Conservation (phyloP, 2,113 vertebrate genomes). For the Engraulis encrasicolus region DNA sequence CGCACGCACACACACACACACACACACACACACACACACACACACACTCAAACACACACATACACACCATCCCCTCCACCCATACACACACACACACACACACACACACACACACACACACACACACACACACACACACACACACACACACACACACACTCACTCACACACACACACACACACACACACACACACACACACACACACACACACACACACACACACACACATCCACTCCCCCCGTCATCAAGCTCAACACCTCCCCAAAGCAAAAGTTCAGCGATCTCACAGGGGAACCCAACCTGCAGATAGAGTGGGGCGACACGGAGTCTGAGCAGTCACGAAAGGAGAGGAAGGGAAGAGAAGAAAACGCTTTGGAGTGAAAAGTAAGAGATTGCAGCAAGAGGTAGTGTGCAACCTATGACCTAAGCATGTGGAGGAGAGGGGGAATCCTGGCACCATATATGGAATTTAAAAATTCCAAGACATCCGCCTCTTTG, state of each 20-base stretch:
- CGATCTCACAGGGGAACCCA: not conserved
- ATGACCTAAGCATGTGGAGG: constrained; percentile 28
- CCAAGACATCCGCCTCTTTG: no score
- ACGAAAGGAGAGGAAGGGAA: not conserved
- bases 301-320: constrained; percentile 2
- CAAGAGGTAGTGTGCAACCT: constrained; percentile 27
- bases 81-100: constrained; percentile 6
- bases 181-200: not conserved
- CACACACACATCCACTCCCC: no score
- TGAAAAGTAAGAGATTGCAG: constrained; percentile 39
- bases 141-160: no score
- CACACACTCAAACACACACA: constrained; percentile 10
- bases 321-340: not conserved
- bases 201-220: constrained; percentile 16
- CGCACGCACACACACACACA: no score
- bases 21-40: no score
- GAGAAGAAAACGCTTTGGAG: constrained; percentile 16
- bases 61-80: no score
- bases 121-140: no score
- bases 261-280: not conserved
- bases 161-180: no score
- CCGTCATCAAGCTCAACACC: not conserved
- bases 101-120: not conserved
- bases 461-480: not conserved
- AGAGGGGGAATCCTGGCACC: constrained; percentile 4